Evolutionary conservation across 1,140 invertebrate genomes (phyloP), one percentile per base, ranked within the genome.

Genomic region (Arion vulgaris): DNA sequence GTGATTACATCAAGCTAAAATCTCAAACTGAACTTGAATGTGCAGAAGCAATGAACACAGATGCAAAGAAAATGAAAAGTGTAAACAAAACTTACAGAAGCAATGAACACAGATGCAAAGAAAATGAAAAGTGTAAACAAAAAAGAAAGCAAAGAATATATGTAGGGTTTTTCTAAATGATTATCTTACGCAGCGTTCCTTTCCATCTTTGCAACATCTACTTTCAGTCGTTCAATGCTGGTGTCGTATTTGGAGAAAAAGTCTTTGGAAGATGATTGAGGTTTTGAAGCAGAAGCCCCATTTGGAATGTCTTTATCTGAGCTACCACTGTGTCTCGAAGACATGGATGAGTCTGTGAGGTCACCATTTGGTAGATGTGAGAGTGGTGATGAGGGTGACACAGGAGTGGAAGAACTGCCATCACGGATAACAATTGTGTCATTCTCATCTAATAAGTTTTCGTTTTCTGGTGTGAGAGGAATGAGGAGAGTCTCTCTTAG

Each of bases 171-270:
- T 62, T 19, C 57, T 15, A 62, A 66, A 32, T 32, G 28, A 66
- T 32, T 17, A 32, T 41, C 83, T 82, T 83, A 84, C 80, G 73
- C 77, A n/a, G 83, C 85, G 66, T 82, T 82, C 71, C 85, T 85
- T 74, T 89, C 88, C 85, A 90, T 86, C 79, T 87, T 86, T 53
- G 88, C 81, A 19, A 90, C 86, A 84, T 89, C 87, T 19, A 81
- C 87, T 80, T 89, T 90, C 45, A 90, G 73, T 38, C 85, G 80
- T 81, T 87, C 89, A 57, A 90, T 86, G 83, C 83, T 87, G 34
- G 83, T 83, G 79, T 90, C 89, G 84, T 88, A 90, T 84, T 89
- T 90, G 73, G 72, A 87, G 45, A 90, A 84, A 69, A 89, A 89
- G 81, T 90, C 89, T 77, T 84, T 73, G 53, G 84, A 84, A 19